Conservation (phyloP, 2,888 invertebrate species). For the Oscheius sp. region DNA sequence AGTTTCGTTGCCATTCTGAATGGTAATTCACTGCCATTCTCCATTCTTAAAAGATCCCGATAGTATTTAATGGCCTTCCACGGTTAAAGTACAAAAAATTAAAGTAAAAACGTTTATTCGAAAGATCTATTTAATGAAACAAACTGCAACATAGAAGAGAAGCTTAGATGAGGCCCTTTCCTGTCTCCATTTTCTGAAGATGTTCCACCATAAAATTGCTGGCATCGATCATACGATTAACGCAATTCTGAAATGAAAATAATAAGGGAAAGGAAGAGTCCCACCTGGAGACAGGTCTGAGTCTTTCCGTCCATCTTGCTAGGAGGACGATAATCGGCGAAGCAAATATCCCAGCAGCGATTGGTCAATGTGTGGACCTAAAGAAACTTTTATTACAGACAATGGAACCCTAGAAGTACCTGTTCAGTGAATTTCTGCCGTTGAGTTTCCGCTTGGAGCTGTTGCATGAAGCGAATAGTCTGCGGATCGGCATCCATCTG, state of each 20-base stretch:
- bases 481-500: conserved; percentile 59
- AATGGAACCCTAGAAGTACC: conserved; percentile 37
- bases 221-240: conserved; percentile 71
- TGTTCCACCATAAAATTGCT: conserved; percentile 71
- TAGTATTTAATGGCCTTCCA: no score
- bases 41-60: no score
- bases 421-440: conserved; percentile 71
- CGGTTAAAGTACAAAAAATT: neutral
- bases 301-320: conserved; percentile 67
- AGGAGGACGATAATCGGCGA: conserved; percentile 69
- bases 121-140: conserved; percentile 5
- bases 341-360: conserved; percentile 69
- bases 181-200: conserved; percentile 66
- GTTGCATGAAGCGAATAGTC: conserved; percentile 62
- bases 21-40: neutral
- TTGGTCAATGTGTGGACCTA: conserved; percentile 66
- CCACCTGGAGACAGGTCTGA: conserved; percentile 56
- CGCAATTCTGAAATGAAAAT: conserved; percentile 63
- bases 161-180: conserved; percentile 33
- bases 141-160: neutral
- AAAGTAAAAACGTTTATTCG: conserved; percentile 20
- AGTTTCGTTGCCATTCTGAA: conserved; percentile 59
- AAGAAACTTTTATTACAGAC: conserved; percentile 2
- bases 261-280: neutral
- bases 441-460: conserved; percentile 69